phyloP scores from a whole-genome alignment of 2,888 invertebrate genomes.

The Strigamia crassipes region DNA sequence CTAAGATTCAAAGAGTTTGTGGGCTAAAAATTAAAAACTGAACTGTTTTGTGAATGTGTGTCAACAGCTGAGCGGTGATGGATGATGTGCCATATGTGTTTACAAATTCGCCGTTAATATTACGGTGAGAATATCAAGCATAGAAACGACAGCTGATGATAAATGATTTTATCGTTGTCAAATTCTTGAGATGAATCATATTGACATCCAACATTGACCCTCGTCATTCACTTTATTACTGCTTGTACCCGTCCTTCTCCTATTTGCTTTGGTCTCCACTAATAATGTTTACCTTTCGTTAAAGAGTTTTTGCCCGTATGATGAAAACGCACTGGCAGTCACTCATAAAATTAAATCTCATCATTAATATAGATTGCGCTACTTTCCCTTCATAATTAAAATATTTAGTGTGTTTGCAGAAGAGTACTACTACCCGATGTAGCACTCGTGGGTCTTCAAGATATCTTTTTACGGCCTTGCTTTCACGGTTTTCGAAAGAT shows the following conservation, averaged over 20 bases:
- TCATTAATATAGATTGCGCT: too few species aligned
- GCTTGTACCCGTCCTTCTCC: background rate
- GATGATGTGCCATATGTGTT: slow-evolving; percentile 12
- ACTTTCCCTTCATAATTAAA: too few species aligned
- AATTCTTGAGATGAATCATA: slow-evolving; percentile 17
- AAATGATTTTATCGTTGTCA: slow-evolving; percentile 19
- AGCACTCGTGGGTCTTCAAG: too few species aligned
- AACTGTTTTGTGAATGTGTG: background rate
- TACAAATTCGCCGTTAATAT: slow-evolving; percentile 13
- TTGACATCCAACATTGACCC: slow-evolving; percentile 7
- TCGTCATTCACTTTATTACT: slow-evolving; percentile 3
- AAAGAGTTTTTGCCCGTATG: background rate
- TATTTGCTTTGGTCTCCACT: background rate
- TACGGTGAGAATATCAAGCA: background rate
- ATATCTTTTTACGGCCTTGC: too few species aligned
- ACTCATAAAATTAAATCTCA: background rate
- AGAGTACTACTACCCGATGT: too few species aligned
- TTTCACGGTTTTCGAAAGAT: too few species aligned
- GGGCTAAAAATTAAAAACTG: background rate
- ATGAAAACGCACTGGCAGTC: background rate
- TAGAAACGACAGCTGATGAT: background rate
- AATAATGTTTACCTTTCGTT: background rate
- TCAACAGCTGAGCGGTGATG: background rate
- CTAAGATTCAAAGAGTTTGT: background rate
- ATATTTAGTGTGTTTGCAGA: too few species aligned